Base-by-base conservation (phyloP, 2,113 vertebrate genomes). In the Pachycephala philippinensis region DNA sequence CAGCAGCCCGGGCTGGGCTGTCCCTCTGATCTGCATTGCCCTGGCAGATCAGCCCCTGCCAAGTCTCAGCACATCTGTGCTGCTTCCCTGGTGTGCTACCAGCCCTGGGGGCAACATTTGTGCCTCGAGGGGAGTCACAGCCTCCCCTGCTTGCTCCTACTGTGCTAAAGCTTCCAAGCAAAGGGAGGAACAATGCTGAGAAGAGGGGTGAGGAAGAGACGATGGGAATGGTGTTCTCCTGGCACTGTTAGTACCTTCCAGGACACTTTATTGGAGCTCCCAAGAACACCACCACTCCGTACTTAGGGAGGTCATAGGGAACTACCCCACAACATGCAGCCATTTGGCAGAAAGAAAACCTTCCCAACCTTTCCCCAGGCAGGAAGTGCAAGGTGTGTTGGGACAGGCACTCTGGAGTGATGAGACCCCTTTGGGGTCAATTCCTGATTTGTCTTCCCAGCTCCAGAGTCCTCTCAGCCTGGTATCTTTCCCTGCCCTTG, bases 261-360 rank as follows among this genome's bases (percentile, higher is more conserved):
- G 56, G 13, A 69, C 15, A 4, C 28, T 47, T 84, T 15, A 5
- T 49, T 84, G 69, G 54, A 72, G 37, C 42, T 89, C 54, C 39
- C 76, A 70, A 59, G 71, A 79, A 7, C 13, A 45, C 1, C 31
- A 49, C 28, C 1, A 3, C 28, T 87, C 68, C 31, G 84, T 78
- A 57, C 39, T 59, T 57, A 49, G 57, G 13, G 49, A 61, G 13
- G 49, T 72, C 8, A 8, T 27, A 35, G 44, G 15, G 18, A 68
- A 35, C n/a, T 50, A 14, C 4, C 15, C 5, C 10, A 0, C 0
- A 1, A 1, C 0, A 0, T 49, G n/a, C 50, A 50, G 49, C 39
- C 23, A 15, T 85, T 40, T 71, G 61, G 44, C 27, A 85, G 61
- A 63, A 52, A 17, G 33, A 28, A 88, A 90, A 49, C 22, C n/a